phyloP scores from a whole-genome alignment of 2,797 vertebrate species.

The Vultur gryphus region DNA sequence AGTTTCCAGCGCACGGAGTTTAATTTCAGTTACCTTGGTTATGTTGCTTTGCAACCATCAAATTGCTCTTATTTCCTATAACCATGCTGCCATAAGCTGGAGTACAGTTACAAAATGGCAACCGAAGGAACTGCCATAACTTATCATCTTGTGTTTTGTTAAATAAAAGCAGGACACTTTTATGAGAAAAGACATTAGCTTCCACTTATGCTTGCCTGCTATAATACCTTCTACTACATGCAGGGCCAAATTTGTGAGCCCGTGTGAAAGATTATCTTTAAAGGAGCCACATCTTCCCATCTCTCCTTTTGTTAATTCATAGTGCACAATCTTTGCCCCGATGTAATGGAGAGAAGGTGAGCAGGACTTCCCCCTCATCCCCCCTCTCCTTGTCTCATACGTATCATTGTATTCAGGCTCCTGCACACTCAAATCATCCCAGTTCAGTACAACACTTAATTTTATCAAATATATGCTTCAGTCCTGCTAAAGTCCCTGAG shows the following conservation, averaged over 20 bases:
- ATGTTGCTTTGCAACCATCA: not conserved
- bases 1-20: not conserved
- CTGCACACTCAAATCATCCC: not conserved
- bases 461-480: not conserved
- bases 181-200: not conserved
- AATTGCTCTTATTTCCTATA: not conserved
- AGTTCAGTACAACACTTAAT: not conserved
- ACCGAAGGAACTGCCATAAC: not conserved
- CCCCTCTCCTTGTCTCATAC: not conserved
- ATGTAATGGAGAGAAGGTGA: not conserved
- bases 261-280: not conserved
- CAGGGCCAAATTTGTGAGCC: not conserved
- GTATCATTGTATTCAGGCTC: not conserved
- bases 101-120: not conserved
- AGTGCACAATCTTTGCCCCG: not conserved
- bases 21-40: not conserved
- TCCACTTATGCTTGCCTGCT: not conserved
- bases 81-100: not conserved
- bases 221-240: not conserved
- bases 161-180: not conserved
- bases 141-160: not conserved
- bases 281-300: not conserved
- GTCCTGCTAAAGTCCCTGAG: not conserved
- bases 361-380: not conserved
- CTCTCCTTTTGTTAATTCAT: not conserved